A percentile compares a stretch with the other conserved stretches of the same genome.
These are phyloP conservation scores for Drosophila asahinai DNA, from an alignment of 1,140 invertebrate species.

Conservation along the genomic window DNA sequence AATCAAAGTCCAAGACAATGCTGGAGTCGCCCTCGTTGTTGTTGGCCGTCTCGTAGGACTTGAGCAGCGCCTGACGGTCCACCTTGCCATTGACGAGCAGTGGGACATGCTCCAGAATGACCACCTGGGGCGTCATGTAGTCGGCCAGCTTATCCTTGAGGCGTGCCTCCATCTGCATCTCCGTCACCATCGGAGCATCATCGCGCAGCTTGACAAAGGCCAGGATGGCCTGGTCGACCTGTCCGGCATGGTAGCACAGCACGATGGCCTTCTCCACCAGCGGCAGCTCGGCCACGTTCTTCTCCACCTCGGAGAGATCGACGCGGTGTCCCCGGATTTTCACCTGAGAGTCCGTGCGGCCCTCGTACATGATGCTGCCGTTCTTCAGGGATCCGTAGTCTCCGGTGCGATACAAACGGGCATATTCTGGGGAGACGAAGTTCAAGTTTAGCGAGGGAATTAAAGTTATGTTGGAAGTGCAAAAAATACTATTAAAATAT, in stretches of 20 bases:
- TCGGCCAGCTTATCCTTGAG: slow-evolving; percentile 88
- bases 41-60: slow-evolving; percentile 89
- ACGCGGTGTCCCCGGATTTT: slow-evolving; percentile 94
- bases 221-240: slow-evolving; percentile 89
- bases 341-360: slow-evolving; percentile 93
- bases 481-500: not conserved
- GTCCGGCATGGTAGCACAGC: slow-evolving; percentile 91
- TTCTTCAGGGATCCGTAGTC: slow-evolving; percentile 93
- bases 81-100: slow-evolving; percentile 94
- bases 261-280: slow-evolving; percentile 87
- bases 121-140: slow-evolving; percentile 93
- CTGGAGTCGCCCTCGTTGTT: slow-evolving; percentile 86
- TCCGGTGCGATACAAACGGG: slow-evolving; percentile 91
- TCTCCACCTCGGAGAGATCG: slow-evolving; percentile 93
- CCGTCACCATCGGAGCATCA: slow-evolving; percentile 86
- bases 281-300: slow-evolving; percentile 85
- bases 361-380: slow-evolving; percentile 90
- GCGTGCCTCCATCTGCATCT: slow-evolving; percentile 88
- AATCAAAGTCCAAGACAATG: slow-evolving; percentile 86
- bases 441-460: not conserved
- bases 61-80: slow-evolving; percentile 91
- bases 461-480: too few species aligned
- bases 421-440: slow-evolving; percentile 86
- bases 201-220: slow-evolving; percentile 89
- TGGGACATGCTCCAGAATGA: slow-evolving; percentile 90